Evolutionary conservation across 2,888 invertebrate genomes (phyloP).

Genomic region (Lottia scabra): DNA sequence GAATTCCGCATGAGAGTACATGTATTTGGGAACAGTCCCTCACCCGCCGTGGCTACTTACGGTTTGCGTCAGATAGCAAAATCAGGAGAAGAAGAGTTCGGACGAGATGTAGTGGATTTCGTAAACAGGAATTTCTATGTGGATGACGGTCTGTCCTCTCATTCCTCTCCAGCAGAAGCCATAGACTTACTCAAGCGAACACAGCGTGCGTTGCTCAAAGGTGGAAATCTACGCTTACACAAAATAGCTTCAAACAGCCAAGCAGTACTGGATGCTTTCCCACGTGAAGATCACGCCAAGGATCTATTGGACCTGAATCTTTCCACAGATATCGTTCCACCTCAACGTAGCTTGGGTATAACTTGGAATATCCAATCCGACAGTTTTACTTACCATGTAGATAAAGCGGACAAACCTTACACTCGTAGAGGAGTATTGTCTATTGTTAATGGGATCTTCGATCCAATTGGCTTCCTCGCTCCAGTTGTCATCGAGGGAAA

Average conservation of each 20-base stretch:
- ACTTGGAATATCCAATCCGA: conserved; percentile 19
- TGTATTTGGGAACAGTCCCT: no score
- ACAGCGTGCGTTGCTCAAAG: conserved; percentile 6
- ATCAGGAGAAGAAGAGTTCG: conserved; percentile 6
- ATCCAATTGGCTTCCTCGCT: conserved; percentile 25
- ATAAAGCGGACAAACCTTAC: neutral
- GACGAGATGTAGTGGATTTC: conserved; percentile 21
- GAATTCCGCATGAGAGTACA: no score
- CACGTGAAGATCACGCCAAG: conserved; percentile 15
- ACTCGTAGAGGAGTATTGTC: conserved; percentile 21
- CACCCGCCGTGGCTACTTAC: no score
- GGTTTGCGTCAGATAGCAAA: no score
- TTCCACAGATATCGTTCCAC: conserved; percentile 15
- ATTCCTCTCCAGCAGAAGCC: conserved; percentile 13
- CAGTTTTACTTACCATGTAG: conserved; percentile 8
- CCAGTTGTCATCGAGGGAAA: conserved; percentile 20
- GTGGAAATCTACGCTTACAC: conserved; percentile 21
- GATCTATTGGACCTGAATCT: conserved; percentile 18
- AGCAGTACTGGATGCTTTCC: conserved; percentile 18
- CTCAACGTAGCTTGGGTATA: conserved; percentile 22
- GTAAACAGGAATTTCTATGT: conserved; percentile 29
- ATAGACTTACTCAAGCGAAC: conserved; percentile 23
- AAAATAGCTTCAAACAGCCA: conserved; percentile 24
- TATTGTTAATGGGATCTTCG: conserved; percentile 22
- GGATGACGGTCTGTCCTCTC: conserved; percentile 28